Percentiles rank a stretch among this genome's conserved stretches.
These are phyloP conservation scores for Drosophila carrolli DNA, from an alignment of 1,140 invertebrate genomes.

Conservation along the genomic window DNA sequence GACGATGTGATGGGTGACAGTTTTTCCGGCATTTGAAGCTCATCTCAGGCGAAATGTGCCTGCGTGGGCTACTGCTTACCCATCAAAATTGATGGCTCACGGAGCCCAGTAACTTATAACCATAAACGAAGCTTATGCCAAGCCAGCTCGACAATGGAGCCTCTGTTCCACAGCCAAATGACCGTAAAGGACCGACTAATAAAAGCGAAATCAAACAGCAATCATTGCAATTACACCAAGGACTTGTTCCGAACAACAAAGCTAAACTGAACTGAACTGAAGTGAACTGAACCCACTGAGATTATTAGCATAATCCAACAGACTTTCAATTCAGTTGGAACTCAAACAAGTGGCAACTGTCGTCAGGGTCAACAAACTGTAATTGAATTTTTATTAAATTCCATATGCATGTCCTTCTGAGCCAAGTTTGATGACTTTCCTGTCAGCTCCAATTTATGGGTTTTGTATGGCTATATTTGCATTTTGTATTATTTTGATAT, in stretches of 20 bases:
- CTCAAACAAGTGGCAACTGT: conserved; percentile 15
- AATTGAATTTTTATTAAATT: conserved; percentile 45
- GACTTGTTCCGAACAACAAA: conserved; percentile 12
- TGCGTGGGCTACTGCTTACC: background rate
- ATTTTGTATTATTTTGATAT: background rate
- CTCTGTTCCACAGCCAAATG: conserved; percentile 23
- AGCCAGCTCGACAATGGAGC: conserved; percentile 14
- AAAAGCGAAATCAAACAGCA: conserved; percentile 46
- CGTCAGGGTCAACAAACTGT: conserved; percentile 31
- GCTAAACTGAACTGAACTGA: conserved; percentile 27
- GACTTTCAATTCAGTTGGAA: background rate
- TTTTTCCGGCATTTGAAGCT: conserved; percentile 37
- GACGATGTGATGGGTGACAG: conserved; percentile 46
- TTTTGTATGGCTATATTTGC: background rate
- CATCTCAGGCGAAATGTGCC: background rate
- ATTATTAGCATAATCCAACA: conserved; percentile 41
- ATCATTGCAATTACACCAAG: conserved; percentile 36
- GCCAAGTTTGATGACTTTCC: conserved; percentile 3
- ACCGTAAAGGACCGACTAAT: conserved; percentile 36
- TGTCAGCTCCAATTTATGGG: conserved; percentile 11
- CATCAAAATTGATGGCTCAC: conserved; percentile 51
- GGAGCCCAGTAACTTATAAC: conserved; percentile 39
- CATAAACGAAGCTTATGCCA: conserved; percentile 34
- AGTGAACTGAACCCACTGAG: conserved; percentile 17
- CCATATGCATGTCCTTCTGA: conserved; percentile 11